A percentile compares a stretch with the other conserved stretches of the same genome.
phyloP scores from a whole-genome alignment of 2,113 vertebrate species.

The Amblyopsis rosae region DNA sequence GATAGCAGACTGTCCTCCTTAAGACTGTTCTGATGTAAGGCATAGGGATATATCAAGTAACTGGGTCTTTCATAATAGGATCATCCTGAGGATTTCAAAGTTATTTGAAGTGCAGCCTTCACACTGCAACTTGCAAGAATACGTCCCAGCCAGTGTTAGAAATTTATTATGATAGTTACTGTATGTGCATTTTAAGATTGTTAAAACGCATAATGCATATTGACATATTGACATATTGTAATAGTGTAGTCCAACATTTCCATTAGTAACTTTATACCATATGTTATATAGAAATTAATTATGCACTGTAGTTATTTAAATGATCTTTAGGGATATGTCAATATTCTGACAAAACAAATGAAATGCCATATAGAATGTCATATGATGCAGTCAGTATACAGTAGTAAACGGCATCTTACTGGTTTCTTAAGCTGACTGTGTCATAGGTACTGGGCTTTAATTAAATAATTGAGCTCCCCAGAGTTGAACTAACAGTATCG shows the following conservation, averaged over 20 bases:
- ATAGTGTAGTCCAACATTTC: background rate
- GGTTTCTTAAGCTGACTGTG: background rate
- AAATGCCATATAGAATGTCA: background rate
- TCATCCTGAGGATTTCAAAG: conserved; percentile 71
- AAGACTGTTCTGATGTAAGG: conserved; percentile 69
- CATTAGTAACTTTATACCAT: too few species aligned
- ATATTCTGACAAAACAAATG: background rate
- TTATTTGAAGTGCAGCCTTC: conserved; percentile 63
- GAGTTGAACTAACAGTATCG: conserved; percentile 20
- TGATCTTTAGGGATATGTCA: background rate
- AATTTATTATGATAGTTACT: background rate
- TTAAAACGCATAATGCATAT: background rate
- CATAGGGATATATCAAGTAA: conserved; percentile 66
- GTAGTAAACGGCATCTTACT: background rate
- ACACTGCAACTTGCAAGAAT: conserved; percentile 3
- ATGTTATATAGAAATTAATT: too few species aligned
- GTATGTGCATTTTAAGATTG: conserved; percentile 1
- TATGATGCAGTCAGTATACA: background rate
- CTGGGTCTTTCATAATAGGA: conserved; percentile 76
- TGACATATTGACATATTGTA: background rate
- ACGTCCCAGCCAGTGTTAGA: conserved; percentile 9
- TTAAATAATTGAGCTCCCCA: conserved; percentile 37
- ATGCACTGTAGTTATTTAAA: too few species aligned
- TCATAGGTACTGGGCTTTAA: conserved; percentile 18
- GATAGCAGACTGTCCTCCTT: conserved; percentile 37